Evolutionary conservation across 2,797 vertebrate genomes (phyloP).

Genomic region (Botia almorhae): DNA sequence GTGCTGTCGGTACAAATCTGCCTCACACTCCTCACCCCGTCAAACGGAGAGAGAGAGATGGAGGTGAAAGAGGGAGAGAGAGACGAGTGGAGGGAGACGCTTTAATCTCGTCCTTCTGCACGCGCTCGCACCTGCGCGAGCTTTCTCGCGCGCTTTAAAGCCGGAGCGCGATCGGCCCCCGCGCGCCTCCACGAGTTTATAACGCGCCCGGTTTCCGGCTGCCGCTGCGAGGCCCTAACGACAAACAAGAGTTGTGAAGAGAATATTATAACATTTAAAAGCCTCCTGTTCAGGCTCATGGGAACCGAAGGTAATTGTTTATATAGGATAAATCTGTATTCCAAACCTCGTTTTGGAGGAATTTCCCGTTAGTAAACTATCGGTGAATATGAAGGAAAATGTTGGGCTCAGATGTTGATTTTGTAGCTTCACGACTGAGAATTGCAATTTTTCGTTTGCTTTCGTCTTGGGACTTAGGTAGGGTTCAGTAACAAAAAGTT

Average conservation of each 20-base stretch:
- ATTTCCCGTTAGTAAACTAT: slow-evolving; percentile 13
- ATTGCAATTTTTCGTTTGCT: not conserved
- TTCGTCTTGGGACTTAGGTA: slow-evolving; percentile 16
- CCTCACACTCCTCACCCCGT: slow-evolving; percentile 67
- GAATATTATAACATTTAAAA: slow-evolving; percentile 33
- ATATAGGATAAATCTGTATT: slow-evolving; percentile 33
- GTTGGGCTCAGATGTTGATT: slow-evolving; percentile 7
- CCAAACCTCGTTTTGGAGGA: slow-evolving; percentile 15
- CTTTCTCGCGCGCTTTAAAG: slow-evolving; percentile 36
- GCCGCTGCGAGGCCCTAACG: slow-evolving; percentile 41
- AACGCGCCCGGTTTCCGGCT: slow-evolving; percentile 27
- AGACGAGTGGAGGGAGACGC: slow-evolving; percentile 59
- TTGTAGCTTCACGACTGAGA: slow-evolving; percentile 20
- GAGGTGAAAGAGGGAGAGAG: slow-evolving; percentile 46
- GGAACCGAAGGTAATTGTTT: slow-evolving; percentile 45
- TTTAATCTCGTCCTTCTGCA: slow-evolving; percentile 75
- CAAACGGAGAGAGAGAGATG: slow-evolving; percentile 54
- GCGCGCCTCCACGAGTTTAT: slow-evolving; percentile 41
- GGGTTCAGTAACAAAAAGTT: not conserved
- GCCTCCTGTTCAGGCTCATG: slow-evolving; percentile 26
- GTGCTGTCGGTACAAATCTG: slow-evolving; percentile 84
- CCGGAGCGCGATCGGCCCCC: slow-evolving; percentile 36
- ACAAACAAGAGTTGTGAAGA: slow-evolving; percentile 38
- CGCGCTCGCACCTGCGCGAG: slow-evolving; percentile 67
- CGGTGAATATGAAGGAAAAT: not conserved